Evolutionary conservation across 2,797 vertebrate species (phyloP).

Genomic region (Catharus ustulatus): DNA sequence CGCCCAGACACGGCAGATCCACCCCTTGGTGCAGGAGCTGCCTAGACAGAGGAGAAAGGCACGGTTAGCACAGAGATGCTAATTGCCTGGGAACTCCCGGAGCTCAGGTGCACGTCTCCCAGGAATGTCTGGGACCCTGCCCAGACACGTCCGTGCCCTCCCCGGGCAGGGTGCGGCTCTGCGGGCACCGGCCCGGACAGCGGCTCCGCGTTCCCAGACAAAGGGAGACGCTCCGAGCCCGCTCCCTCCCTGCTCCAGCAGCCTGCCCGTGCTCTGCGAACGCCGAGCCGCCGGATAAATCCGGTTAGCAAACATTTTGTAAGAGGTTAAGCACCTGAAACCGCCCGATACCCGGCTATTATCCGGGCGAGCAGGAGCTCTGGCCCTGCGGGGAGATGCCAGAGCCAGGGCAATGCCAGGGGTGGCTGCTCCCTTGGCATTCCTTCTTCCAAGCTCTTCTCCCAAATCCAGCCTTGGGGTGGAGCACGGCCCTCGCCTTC

Average conservation of each 20-base stretch:
- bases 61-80: neutral
- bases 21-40: slow-evolving; percentile 31
- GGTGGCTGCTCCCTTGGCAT: neutral
- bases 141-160: neutral
- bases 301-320: neutral
- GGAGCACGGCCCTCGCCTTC: fast-evolving
- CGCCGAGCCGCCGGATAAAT: fast-evolving
- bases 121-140: slow-evolving; percentile 45
- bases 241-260: neutral
- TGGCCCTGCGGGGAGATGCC: neutral
- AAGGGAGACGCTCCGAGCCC: neutral
- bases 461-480: neutral
- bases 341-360: neutral
- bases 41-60: slow-evolving; percentile 39
- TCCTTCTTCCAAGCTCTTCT: neutral
- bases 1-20: neutral
- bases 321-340: neutral
- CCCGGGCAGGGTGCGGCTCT: neutral
- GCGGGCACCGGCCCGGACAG: neutral
- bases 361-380: neutral
- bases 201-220: neutral
- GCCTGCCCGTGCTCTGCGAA: neutral
- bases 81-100: slow-evolving; percentile 48
- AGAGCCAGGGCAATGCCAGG: neutral
- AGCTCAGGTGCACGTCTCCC: slow-evolving; percentile 20